These are phyloP conservation scores for Archilochus colubris DNA, from an alignment of 2,113 vertebrate species.

Conservation along the genomic window DNA sequence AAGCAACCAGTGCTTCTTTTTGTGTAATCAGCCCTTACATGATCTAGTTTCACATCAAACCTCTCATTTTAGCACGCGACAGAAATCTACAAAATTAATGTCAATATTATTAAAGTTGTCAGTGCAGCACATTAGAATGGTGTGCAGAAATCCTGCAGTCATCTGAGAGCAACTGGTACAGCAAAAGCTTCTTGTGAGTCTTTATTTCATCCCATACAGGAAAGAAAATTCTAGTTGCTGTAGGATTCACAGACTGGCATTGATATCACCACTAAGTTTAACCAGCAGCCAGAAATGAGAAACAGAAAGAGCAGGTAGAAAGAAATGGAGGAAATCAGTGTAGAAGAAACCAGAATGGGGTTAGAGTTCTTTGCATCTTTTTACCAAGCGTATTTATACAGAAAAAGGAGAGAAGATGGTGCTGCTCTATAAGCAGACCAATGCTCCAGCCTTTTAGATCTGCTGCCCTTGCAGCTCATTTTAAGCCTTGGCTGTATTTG, in stretches of 20 bases:
- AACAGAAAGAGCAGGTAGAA: slow-evolving; percentile 24
- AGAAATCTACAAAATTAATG: slow-evolving; percentile 35
- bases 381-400: background rate
- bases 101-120: slow-evolving; percentile 26
- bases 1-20: background rate
- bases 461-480: slow-evolving; percentile 45
- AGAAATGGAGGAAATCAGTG: background rate
- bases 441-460: slow-evolving; percentile 39
- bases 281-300: slow-evolving; percentile 7
- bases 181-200: background rate
- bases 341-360: slow-evolving; percentile 1
- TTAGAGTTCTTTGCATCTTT: slow-evolving; percentile 27
- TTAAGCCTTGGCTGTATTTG: slow-evolving; percentile 44
- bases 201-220: background rate
- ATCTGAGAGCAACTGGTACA: background rate
- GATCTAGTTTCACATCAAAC: background rate
- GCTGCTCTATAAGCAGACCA: background rate
- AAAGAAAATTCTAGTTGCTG: slow-evolving; percentile 12
- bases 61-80: background rate
- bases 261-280: slow-evolving; percentile 15
- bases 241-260: background rate
- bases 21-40: background rate
- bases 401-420: slow-evolving; percentile 20
- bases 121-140: background rate
- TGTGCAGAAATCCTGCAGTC: background rate